phyloP scores from a whole-genome alignment of 2,113 vertebrate genomes.

The Beaufortia kweichowensis region DNA sequence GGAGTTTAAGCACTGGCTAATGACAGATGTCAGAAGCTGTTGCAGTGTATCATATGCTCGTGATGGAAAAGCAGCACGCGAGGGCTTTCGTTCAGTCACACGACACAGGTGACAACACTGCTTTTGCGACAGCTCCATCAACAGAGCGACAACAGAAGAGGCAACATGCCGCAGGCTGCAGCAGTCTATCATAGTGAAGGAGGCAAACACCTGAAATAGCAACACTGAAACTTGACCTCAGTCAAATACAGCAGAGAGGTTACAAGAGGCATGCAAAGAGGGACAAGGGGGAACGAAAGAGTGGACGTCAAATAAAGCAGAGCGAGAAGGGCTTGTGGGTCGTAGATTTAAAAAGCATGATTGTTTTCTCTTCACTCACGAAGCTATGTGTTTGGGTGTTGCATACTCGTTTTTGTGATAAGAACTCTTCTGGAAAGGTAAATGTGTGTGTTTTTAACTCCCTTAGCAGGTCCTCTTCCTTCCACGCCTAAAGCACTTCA shows the following conservation, averaged over 20 bases:
- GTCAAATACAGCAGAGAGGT: slow-evolving; percentile 27
- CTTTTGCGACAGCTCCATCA: neutral
- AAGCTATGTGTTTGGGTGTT: neutral
- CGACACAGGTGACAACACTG: neutral
- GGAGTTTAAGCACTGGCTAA: neutral
- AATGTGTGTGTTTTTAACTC: neutral
- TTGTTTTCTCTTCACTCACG: neutral
- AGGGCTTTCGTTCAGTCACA: neutral
- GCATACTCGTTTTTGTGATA: neutral
- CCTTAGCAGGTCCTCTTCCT: neutral
- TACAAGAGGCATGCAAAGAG: slow-evolving; percentile 10
- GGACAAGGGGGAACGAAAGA: neutral
- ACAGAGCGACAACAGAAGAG: neutral
- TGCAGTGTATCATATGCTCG: too few species aligned
- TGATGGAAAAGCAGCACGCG: neutral
- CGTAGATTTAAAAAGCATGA: neutral
- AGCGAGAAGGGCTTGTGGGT: neutral
- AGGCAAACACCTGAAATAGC: slow-evolving; percentile 30
- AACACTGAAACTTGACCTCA: slow-evolving; percentile 19
- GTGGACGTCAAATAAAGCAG: slow-evolving; percentile 29
- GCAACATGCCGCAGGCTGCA: neutral
- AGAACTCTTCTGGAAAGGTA: neutral
- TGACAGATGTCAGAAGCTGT: neutral
- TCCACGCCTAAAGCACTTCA: neutral
- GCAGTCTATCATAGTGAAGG: neutral